phyloP scores from a whole-genome alignment of 2,888 invertebrate genomes.

The Drosophila limbata region DNA sequence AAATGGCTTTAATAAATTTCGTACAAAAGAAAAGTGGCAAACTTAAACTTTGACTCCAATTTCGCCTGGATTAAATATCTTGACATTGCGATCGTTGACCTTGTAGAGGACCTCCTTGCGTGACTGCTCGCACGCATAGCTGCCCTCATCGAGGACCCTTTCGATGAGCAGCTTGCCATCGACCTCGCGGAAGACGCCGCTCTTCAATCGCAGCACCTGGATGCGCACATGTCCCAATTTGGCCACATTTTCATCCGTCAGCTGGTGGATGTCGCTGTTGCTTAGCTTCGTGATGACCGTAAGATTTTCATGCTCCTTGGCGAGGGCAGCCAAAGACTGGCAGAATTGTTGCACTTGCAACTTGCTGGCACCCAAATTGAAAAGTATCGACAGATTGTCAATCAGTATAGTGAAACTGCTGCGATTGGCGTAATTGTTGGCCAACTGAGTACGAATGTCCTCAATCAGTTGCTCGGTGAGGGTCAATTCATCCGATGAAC shows the following conservation, averaged over 20 bases:
- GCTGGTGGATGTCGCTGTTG: conserved; percentile 87
- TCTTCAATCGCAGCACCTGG: conserved; percentile 89
- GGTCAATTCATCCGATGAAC: conserved; percentile 73
- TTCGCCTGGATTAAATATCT: conserved; percentile 90
- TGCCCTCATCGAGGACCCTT: conserved; percentile 67
- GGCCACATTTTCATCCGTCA: conserved; percentile 87
- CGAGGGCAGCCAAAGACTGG: conserved; percentile 71
- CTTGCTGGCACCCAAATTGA: conserved; percentile 87
- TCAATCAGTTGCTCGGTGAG: conserved; percentile 81
- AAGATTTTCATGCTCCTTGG: conserved; percentile 83
- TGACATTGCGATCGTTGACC: conserved; percentile 90
- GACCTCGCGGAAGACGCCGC: conserved; percentile 90
- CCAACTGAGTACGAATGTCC: conserved; percentile 73
- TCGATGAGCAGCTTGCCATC: conserved; percentile 88
- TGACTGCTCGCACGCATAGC: conserved; percentile 70
- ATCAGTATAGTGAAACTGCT: conserved; percentile 87
- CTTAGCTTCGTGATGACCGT: conserved; percentile 88
- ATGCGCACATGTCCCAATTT: conserved; percentile 89
- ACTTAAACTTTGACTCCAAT: conserved; percentile 83
- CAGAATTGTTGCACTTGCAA: conserved; percentile 79
- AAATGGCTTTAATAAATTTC: conserved; percentile 74
- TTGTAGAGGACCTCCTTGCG: conserved; percentile 87
- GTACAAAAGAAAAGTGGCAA: conserved; percentile 39
- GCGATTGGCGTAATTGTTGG: conserved; percentile 70
- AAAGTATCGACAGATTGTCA: conserved; percentile 90